phyloP scores from a whole-genome alignment of 2,888 invertebrate species.

The Fabriciana adippe region DNA sequence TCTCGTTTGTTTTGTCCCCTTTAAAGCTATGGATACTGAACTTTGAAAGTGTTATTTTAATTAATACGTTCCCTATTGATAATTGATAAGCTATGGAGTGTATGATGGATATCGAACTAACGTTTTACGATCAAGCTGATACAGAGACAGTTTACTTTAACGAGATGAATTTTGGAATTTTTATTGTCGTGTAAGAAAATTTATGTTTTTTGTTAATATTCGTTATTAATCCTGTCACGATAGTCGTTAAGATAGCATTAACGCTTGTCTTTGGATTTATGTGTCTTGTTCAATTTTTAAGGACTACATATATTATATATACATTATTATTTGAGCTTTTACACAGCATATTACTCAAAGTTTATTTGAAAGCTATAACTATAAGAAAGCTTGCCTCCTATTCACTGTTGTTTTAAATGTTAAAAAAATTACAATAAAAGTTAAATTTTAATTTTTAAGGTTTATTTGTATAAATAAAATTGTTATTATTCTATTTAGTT shows the following conservation, averaged over 20 bases:
- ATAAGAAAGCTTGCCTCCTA: too few species aligned
- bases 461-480: too few species aligned
- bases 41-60: constrained; percentile 73
- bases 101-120: constrained; percentile 10
- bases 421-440: too few species aligned
- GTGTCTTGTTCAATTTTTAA: constrained; percentile 8
- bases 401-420: too few species aligned
- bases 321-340: constrained; percentile 8
- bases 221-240: constrained; percentile 18
- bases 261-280: constrained; percentile 14
- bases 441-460: too few species aligned
- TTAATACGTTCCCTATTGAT: constrained; percentile 62
- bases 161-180: constrained; percentile 18
- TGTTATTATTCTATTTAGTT: too few species aligned
- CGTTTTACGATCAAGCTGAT: constrained; percentile 9
- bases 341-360: not conserved
- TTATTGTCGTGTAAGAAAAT: constrained; percentile 18
- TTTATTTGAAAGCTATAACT: too few species aligned
- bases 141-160: constrained; percentile 1
- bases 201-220: constrained; percentile 22
- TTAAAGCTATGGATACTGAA: constrained; percentile 63
- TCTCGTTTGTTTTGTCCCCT: constrained; percentile 49
- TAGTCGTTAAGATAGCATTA: constrained; percentile 21
- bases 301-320: not conserved
- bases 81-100: constrained; percentile 10